Base-by-base conservation (phyloP, 2,888 invertebrate species). In the Leptodirus hochenwartii region DNA sequence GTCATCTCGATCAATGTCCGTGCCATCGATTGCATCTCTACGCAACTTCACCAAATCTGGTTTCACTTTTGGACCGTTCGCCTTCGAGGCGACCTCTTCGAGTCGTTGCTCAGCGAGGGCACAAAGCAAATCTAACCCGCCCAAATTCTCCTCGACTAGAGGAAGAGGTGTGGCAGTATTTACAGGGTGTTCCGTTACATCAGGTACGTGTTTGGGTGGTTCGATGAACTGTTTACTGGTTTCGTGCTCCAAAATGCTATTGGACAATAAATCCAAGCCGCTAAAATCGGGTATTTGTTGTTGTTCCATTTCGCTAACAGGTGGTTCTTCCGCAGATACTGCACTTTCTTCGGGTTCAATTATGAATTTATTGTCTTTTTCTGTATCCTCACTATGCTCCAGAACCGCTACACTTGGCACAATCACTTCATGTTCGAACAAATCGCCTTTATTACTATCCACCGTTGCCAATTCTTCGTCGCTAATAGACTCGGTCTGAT, bases 81-180 rank as follows among this genome's bases (percentile, higher is more conserved):
- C 34, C 30, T 22, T 37, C 35, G 20, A 26, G 2, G 66, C 76
- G 50, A 82, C 82, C 45, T 81, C 80, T 58, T 74, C 67, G 37
- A 82, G 75, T 39, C 81, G 64, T 46, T 84, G 82, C 46, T 84
- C 84, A 0, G 84, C 87, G 34, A 85, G 56, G 5, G 82, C 82
- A 50, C 85, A 85, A 15, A 87, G 53, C 17, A 87, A 51, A 30
- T 78, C 77, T 10, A 87, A 54, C 0, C 75, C 75, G 14, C 68
- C 74, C 11, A 75, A 53, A n/a, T n/a, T n/a, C n/a, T n/a, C n/a
- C 4, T 59, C 59, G 36, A 58, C 57, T 30, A 49, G 49, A 25
- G 43, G 41, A 16, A 39, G 36, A 3, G 55, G 50, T 2, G 59
- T 56, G 17, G 59, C 56, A 46, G 60, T 59, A 0, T 59, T 57